phyloP scores from a whole-genome alignment of 2,113 vertebrate species.

The Formicarius rufipectus region DNA sequence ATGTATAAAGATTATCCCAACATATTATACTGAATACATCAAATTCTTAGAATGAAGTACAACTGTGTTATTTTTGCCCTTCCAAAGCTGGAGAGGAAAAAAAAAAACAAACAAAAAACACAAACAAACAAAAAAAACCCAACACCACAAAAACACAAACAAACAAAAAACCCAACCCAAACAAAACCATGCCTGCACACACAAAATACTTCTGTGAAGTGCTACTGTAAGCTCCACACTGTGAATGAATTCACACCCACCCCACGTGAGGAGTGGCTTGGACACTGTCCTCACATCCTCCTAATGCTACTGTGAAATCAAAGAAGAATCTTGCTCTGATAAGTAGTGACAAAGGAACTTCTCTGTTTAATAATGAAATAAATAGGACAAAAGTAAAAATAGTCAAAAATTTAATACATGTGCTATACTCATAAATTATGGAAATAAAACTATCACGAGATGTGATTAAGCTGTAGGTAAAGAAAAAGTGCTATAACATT shows the following conservation, averaged over 20 bases:
- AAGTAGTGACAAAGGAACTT: slow-evolving; percentile 44
- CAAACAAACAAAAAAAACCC: no score
- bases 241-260: background rate
- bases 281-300: background rate
- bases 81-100: background rate
- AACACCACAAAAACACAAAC: no score
- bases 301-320: background rate
- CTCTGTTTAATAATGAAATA: slow-evolving; percentile 65
- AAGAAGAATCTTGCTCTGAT: slow-evolving; percentile 21
- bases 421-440: slow-evolving; percentile 66
- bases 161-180: no score
- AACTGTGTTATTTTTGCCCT: background rate
- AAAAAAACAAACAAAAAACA: background rate
- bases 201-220: background rate
- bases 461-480: slow-evolving; percentile 39
- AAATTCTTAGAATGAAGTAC: background rate
- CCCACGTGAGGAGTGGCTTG: background rate
- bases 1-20: background rate
- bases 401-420: slow-evolving; percentile 66
- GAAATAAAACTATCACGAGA: slow-evolving; percentile 53
- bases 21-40: background rate
- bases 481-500: slow-evolving; percentile 53
- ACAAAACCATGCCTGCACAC: background rate
- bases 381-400: slow-evolving; percentile 71
- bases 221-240: background rate